These are phyloP conservation scores for Salvelinus fontinalis DNA, from an alignment of 2,113 vertebrate species.

Conservation along the genomic window DNA sequence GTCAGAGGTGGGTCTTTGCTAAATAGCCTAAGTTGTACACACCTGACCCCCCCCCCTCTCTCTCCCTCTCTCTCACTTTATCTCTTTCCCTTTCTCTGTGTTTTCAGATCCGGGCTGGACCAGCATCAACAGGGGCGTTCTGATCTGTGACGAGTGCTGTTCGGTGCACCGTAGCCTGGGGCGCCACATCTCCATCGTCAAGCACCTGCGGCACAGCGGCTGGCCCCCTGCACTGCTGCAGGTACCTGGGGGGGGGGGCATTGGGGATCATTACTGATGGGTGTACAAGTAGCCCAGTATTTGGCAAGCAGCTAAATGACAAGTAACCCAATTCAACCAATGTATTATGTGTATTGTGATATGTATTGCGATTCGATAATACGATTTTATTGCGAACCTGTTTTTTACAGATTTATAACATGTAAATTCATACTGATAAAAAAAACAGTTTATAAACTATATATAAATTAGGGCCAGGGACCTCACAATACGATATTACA, in stretches of 20 bases:
- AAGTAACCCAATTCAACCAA: neutral
- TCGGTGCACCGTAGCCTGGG: constrained; percentile 96
- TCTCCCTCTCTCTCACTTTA: neutral
- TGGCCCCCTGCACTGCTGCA: constrained; percentile 94
- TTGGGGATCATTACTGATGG: too few relatives aligned
- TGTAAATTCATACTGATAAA: too few relatives aligned
- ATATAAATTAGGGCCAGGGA: too few relatives aligned
- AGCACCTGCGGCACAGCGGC: constrained; percentile 95
- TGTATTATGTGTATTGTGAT: too few relatives aligned
- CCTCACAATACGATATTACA: too few relatives aligned
- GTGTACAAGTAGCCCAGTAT: neutral
- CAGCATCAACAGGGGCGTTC: constrained; percentile 96
- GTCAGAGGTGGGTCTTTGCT: neutral
- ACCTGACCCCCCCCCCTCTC: neutral
- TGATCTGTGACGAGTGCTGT: constrained; percentile 98
- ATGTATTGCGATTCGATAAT: too few relatives aligned
- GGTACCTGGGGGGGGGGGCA: constrained; percentile 66
- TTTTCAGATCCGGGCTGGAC: constrained; percentile 93
- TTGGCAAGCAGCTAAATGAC: neutral
- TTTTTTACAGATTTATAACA: too few relatives aligned
- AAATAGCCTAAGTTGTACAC: neutral
- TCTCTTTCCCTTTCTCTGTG: neutral
- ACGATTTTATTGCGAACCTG: too few relatives aligned
- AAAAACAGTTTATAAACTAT: too few relatives aligned
- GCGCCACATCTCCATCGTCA: constrained; percentile 97